A percentile compares a stretch with the other conserved stretches of the same genome.
phyloP scores from a whole-genome alignment of 2,113 vertebrate genomes.

The Antigone vipio region DNA sequence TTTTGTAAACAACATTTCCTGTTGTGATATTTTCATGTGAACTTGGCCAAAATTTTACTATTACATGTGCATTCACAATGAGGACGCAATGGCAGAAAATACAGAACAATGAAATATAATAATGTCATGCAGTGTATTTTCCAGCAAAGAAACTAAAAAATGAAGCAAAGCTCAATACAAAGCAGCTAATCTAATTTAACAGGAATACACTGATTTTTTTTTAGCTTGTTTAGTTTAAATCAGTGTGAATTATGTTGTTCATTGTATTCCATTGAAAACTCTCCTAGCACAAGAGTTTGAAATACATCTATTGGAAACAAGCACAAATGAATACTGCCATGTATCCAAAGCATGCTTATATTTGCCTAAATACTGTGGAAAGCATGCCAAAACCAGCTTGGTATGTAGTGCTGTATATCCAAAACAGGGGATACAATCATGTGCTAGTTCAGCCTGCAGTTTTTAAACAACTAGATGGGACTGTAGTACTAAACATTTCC shows the following conservation, averaged over 20 bases:
- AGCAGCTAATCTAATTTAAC: neutral
- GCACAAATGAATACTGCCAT: neutral
- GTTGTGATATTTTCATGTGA: slow-evolving; percentile 16
- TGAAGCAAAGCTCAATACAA: neutral
- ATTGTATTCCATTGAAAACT: slow-evolving; percentile 19
- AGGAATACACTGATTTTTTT: neutral
- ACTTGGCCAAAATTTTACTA: neutral
- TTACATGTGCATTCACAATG: slow-evolving; percentile 13
- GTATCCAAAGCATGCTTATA: neutral
- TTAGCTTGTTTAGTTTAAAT: slow-evolving; percentile 1
- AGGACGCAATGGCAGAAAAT: slow-evolving; percentile 13
- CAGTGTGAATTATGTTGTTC: neutral
- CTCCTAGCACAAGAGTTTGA: neutral
- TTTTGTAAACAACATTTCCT: slow-evolving; percentile 10
- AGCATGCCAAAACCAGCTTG: neutral
- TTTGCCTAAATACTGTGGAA: slow-evolving; percentile 8
- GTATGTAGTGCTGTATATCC: neutral
- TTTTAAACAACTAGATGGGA: neutral
- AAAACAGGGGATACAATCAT: neutral
- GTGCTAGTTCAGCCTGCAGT: neutral
- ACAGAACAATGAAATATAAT: slow-evolving; percentile 6
- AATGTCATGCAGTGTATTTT: neutral
- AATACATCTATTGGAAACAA: neutral
- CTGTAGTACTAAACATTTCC: slow-evolving; percentile 6
- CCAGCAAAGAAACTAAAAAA: neutral